phyloP scores from a whole-genome alignment of 1,140 invertebrate species.

The Neodiprion pinetum region DNA sequence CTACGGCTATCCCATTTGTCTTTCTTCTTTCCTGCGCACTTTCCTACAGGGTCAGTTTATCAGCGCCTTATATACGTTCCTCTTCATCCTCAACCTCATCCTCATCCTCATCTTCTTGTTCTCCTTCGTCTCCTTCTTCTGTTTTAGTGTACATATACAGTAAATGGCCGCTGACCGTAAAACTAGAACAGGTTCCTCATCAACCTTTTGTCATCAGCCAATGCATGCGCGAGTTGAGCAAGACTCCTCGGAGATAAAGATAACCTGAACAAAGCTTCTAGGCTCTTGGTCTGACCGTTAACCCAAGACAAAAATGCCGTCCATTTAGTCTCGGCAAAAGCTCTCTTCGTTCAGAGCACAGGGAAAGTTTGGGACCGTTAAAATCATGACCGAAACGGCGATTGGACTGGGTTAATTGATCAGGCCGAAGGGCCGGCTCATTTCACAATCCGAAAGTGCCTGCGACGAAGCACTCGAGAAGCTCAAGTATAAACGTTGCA shows the following conservation, averaged over 20 bases:
- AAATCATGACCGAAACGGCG: no score
- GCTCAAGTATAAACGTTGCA: no score
- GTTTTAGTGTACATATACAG: not conserved
- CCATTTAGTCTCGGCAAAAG: no score
- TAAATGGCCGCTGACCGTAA: not conserved
- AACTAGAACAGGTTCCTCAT: conserved; percentile 4
- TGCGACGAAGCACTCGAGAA: no score
- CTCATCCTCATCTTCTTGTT: not conserved
- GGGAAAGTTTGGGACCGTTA: no score
- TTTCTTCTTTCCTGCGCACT: not conserved
- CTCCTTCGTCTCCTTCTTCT: not conserved
- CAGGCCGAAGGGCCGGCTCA: no score
- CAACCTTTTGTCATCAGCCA: not conserved
- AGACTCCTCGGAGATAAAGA: not conserved
- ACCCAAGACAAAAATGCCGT: no score
- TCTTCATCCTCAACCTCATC: not conserved
- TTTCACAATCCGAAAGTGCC: no score
- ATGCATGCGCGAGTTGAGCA: not conserved
- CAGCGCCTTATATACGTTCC: not conserved
- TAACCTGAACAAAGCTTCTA: not conserved
- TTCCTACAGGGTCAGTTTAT: not conserved
- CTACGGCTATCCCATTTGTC: not conserved
- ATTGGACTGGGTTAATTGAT: no score
- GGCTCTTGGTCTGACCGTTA: no score
- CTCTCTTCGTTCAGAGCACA: no score